Evolutionary conservation across 2,888 invertebrate genomes (phyloP).

Genomic region (Hoplodrina blanda): DNA sequence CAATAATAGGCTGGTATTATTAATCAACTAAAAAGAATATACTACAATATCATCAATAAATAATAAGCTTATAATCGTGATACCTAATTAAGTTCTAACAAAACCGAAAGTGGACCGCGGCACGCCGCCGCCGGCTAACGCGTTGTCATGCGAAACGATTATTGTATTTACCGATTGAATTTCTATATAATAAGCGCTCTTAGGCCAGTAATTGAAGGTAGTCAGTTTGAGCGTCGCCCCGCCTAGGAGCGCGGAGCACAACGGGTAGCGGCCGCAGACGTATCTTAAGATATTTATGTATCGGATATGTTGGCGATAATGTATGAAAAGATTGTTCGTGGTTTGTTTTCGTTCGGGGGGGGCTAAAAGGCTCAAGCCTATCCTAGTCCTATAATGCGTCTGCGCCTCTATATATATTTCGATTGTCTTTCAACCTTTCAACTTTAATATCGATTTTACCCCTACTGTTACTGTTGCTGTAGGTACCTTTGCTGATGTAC

Average conservation of each 20-base stretch:
- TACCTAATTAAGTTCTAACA: conserved; percentile 57
- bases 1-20: no score
- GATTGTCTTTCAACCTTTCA: no score
- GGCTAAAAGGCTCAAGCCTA: no score
- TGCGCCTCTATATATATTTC: neutral
- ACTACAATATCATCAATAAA: conserved; percentile 14
- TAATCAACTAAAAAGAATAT: no score
- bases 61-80: conserved; percentile 35
- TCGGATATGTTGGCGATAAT: conserved; percentile 18
- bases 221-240: conserved; percentile 75
- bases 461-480: no score
- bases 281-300: conserved; percentile 67
- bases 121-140: conserved; percentile 66
- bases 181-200: conserved; percentile 86
- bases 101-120: conserved; percentile 68
- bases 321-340: neutral
- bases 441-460: neutral
- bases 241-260: conserved; percentile 62
- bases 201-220: conserved; percentile 82
- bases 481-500: no score
- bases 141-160: conserved; percentile 82
- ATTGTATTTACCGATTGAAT: conserved; percentile 84
- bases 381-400: no score
- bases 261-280: conserved; percentile 43
- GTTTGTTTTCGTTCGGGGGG: no score